Evolutionary conservation across 1,140 invertebrate species (phyloP).

Genomic region (Metopolophium dirhodum): DNA sequence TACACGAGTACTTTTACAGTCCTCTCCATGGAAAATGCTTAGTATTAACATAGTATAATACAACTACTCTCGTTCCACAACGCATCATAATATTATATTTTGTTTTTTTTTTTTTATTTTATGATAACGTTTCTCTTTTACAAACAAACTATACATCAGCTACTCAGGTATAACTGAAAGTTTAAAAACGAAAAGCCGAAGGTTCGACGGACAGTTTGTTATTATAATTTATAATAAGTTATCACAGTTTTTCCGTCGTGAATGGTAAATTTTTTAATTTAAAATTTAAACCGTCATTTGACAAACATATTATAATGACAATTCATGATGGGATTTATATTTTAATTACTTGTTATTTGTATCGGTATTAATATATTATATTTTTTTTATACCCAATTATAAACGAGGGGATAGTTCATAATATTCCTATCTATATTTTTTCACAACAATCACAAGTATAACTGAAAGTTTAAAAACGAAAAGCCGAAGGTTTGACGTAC

Average conservation of each 20-base stretch:
- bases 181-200: not conserved
- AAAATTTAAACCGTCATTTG: not conserved
- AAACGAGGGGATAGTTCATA: not conserved
- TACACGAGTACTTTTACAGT: conserved; percentile 26
- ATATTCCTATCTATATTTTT: not conserved
- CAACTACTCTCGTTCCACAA: not conserved
- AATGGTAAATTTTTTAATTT: not conserved
- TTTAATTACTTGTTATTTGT: not conserved
- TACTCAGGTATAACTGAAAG: not conserved
- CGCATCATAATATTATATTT: not conserved
- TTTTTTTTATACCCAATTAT: not conserved
- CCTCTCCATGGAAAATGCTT: not conserved
- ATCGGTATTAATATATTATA: not conserved
- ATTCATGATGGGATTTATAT: not conserved
- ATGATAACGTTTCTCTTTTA: not conserved
- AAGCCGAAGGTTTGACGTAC: not conserved
- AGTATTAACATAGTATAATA: not conserved
- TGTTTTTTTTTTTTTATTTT: not conserved
- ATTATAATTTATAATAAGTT: not conserved
- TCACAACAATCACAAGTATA: not conserved
- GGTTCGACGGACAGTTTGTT: not conserved
- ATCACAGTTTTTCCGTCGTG: not conserved
- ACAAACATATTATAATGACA: not conserved
- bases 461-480: too few species aligned
- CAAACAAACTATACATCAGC: not conserved